Evolutionary conservation across 2,113 vertebrate genomes (phyloP).

Genomic region (Pristiophorus japonicus): DNA sequence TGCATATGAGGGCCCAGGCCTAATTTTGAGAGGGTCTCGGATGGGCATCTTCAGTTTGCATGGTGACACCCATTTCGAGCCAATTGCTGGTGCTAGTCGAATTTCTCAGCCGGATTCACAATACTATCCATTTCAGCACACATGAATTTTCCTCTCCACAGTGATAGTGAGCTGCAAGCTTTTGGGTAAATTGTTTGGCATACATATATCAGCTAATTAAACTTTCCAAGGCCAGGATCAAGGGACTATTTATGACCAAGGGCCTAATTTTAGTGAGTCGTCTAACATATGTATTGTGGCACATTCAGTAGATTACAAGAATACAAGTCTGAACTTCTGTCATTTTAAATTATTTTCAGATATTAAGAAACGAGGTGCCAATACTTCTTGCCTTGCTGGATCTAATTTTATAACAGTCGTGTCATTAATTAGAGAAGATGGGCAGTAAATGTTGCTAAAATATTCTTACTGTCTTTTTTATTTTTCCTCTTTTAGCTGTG

Average conservation of each 20-base stretch:
- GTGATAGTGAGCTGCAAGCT: neutral
- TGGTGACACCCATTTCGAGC: neutral
- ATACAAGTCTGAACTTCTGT: neutral
- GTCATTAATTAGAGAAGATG: neutral
- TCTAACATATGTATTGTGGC: no score
- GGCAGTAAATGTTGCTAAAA: neutral
- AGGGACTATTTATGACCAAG: neutral
- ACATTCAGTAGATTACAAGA: neutral
- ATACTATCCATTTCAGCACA: neutral
- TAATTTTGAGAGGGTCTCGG: neutral
- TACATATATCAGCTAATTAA: neutral
- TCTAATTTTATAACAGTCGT: neutral
- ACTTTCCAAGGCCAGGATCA: neutral
- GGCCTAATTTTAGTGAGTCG: neutral
- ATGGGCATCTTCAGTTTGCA: neutral
- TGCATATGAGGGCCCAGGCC: neutral
- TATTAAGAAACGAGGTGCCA: neutral
- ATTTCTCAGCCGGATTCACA: neutral
- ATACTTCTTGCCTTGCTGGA: neutral
- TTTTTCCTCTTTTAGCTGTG: neutral
- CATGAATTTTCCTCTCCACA: neutral
- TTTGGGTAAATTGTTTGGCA: neutral
- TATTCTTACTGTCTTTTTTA: neutral
- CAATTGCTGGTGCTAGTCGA: neutral
- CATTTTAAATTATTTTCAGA: neutral